Percentiles rank a stretch among this genome's conserved stretches.
Conservation (phyloP, 2,797 vertebrate species). For the Parauchenoglanis punctatus region DNA sequence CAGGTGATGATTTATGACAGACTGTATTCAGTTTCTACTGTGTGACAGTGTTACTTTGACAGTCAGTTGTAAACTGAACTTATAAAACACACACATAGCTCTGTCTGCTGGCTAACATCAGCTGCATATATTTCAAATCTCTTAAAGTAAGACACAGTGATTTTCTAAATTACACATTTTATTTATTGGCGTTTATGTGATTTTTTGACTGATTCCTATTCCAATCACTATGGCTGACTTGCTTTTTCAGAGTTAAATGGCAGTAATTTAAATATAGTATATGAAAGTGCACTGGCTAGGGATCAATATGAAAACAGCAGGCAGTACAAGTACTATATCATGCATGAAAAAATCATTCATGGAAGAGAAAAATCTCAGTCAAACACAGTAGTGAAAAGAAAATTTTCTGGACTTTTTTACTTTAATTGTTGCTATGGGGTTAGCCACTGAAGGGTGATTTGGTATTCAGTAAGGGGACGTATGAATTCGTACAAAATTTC, state of each 20-base stretch:
- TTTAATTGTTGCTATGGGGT: neutral
- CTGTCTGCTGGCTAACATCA: slow-evolving; percentile 34
- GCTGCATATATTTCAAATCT: slow-evolving; percentile 28
- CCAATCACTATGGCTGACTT: neutral
- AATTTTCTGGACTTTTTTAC: neutral
- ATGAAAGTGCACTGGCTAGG: neutral
- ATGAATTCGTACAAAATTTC: neutral
- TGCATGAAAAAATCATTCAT: neutral
- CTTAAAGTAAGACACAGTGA: slow-evolving; percentile 6
- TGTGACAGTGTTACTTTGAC: slow-evolving; percentile 65
- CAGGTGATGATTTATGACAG: slow-evolving; percentile 63
- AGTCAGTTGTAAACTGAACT: slow-evolving; percentile 69
- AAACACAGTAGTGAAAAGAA: neutral
- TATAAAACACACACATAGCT: slow-evolving; percentile 60
- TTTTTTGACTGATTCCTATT: neutral
- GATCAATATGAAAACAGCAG: neutral
- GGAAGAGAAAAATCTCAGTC: neutral
- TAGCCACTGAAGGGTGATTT: neutral
- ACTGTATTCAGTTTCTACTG: slow-evolving; percentile 61
- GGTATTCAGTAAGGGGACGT: neutral
- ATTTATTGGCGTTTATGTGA: neutral
- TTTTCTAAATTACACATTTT: slow-evolving; percentile 3
- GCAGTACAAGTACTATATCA: neutral
- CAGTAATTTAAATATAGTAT: neutral
- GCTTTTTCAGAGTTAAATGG: neutral